Evolutionary conservation across 2,113 vertebrate genomes (phyloP).

Genomic region (Oostethus manadensis): DNA sequence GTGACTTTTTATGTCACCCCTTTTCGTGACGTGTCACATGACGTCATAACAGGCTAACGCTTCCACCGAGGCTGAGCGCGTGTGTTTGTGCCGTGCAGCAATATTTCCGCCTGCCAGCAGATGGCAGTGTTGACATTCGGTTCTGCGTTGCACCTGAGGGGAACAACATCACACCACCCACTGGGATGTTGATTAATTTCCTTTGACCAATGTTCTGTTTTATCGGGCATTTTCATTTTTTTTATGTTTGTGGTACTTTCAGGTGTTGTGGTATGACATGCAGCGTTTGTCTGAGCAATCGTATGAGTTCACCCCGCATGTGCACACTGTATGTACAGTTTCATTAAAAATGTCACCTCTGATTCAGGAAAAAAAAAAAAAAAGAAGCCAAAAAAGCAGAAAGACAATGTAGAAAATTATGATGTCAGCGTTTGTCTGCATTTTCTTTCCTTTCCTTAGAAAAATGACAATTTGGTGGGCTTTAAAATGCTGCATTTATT

Average conservation of each 20-base stretch:
- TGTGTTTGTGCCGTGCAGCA: not conserved
- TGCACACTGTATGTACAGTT: too few species aligned
- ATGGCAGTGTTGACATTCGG: constrained; percentile 33
- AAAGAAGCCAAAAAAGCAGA: too few species aligned
- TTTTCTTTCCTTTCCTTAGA: constrained; percentile 10
- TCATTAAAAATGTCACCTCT: too few species aligned
- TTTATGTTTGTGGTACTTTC: not conserved
- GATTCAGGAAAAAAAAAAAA: too few species aligned
- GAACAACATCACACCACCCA: not conserved
- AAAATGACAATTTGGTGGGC: constrained; percentile 39
- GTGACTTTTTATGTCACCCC: not conserved
- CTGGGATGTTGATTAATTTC: not conserved
- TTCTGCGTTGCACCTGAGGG: not conserved
- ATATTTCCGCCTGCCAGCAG: constrained; percentile 17
- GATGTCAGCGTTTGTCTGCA: constrained; percentile 8
- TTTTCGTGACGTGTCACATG: not conserved
- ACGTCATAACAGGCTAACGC: too few species aligned
- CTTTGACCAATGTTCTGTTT: not conserved
- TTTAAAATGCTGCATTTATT: constrained; percentile 66
- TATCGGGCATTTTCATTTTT: not conserved
- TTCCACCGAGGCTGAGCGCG: too few species aligned
- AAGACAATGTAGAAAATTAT: not conserved
- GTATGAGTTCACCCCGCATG: too few species aligned
- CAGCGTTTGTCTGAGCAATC: too few species aligned
- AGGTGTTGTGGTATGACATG: not conserved